A percentile compares a stretch with the other conserved stretches of the same genome.
Conservation (phyloP, 2,888 invertebrate genomes). For the Escarpia spicata region DNA sequence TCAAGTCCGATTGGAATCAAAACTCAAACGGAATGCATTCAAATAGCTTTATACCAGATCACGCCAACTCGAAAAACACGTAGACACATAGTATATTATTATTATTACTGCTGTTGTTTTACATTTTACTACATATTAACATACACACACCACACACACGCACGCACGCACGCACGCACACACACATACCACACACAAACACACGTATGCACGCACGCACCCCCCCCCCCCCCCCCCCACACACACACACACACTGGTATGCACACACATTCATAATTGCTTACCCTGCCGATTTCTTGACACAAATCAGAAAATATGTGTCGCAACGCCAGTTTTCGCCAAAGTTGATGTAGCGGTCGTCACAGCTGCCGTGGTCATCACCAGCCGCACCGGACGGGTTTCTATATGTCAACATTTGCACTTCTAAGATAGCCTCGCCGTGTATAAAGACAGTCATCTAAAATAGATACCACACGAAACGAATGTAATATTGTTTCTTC, state of each 20-base stretch:
- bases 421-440: not conserved
- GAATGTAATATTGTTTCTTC: no score
- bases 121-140: not conserved
- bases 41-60: not conserved
- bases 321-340: not conserved
- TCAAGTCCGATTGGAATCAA: not conserved
- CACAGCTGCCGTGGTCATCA: not conserved
- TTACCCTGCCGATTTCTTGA: not conserved
- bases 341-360: not conserved
- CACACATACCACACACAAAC: not conserved
- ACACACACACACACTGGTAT: not conserved
- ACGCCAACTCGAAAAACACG: not conserved
- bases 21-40: not conserved
- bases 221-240: not conserved
- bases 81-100: not conserved
- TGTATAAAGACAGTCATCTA: not conserved
- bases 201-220: not conserved
- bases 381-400: not conserved
- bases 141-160: not conserved
- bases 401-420: not conserved
- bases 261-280: not conserved
- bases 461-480: no score
- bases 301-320: not conserved
- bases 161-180: not conserved
- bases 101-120: not conserved